Evolutionary conservation across 1,140 invertebrate genomes (phyloP).

Genomic region (Lanistes nyassanus): DNA sequence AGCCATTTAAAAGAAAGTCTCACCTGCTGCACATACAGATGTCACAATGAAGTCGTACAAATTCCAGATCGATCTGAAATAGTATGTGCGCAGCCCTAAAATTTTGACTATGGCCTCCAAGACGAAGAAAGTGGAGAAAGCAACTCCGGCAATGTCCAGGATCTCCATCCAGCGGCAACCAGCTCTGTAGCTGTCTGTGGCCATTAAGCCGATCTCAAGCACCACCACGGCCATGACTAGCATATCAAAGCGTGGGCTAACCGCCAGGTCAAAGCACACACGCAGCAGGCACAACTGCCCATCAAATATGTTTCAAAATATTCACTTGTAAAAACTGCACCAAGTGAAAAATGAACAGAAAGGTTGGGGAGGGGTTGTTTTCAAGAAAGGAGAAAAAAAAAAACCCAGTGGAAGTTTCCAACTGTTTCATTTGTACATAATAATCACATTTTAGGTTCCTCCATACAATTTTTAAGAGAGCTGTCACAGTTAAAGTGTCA

Average conservation of each 20-base stretch:
- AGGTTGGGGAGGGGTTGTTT: no score
- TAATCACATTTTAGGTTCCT: no score
- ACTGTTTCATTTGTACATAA: no score
- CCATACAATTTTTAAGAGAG: no score
- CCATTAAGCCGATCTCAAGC: slow-evolving; percentile 96
- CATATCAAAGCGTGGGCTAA: slow-evolving; percentile 93
- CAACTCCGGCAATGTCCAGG: slow-evolving; percentile 92
- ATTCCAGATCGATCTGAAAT: slow-evolving; percentile 96
- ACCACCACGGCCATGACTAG: slow-evolving; percentile 94
- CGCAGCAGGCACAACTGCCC: slow-evolving; percentile 85
- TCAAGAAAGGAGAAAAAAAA: no score
- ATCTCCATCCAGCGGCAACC: not conserved
- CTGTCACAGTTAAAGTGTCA: no score
- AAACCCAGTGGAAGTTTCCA: no score
- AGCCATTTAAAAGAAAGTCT: slow-evolving; percentile 9
- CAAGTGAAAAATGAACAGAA: no score
- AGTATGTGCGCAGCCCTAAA: slow-evolving; percentile 89
- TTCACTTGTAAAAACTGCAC: no score
- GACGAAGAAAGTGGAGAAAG: slow-evolving; percentile 94
- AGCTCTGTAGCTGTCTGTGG: slow-evolving; percentile 74
- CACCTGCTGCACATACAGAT: slow-evolving; percentile 86
- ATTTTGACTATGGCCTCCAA: slow-evolving; percentile 95
- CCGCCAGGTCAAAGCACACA: slow-evolving; percentile 95
- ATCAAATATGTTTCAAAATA: slow-evolving; percentile 7
- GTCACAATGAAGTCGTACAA: slow-evolving; percentile 94